A percentile compares a stretch with the other conserved stretches of the same genome.
Evolutionary conservation across 2,113 vertebrate genomes (phyloP).

Genomic region (Lipotes vexillifer): DNA sequence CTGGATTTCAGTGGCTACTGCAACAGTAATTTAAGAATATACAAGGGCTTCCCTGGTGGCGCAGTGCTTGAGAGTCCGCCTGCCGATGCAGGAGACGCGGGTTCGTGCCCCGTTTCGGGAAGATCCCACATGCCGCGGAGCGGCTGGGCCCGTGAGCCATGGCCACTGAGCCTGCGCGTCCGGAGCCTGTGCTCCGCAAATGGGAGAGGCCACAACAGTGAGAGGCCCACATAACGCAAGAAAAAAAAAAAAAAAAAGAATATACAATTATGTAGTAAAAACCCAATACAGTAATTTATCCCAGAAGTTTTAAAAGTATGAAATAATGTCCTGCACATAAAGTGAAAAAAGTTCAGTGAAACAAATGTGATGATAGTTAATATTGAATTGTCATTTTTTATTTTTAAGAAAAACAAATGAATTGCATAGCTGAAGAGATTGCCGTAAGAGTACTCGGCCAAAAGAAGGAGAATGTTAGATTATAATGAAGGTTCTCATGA

Average conservation of each 20-base stretch:
- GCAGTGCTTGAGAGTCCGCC: no score
- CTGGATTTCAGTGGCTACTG: background rate
- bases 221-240: no score
- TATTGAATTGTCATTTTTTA: background rate
- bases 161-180: no score
- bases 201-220: no score
- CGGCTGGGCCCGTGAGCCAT: no score
- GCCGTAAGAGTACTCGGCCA: background rate
- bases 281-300: background rate
- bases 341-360: background rate
- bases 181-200: no score
- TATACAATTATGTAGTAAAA: background rate
- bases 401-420: background rate
- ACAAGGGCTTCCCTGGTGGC: no score
- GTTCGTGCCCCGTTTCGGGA: no score
- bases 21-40: background rate
- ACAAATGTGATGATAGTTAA: background rate
- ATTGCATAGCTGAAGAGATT: background rate
- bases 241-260: no score
- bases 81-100: no score
- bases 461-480: background rate
- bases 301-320: background rate
- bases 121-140: no score
- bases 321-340: background rate
- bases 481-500: background rate